Evolutionary conservation across 2,797 vertebrate species (phyloP).

Genomic region (Ara ararauna): DNA sequence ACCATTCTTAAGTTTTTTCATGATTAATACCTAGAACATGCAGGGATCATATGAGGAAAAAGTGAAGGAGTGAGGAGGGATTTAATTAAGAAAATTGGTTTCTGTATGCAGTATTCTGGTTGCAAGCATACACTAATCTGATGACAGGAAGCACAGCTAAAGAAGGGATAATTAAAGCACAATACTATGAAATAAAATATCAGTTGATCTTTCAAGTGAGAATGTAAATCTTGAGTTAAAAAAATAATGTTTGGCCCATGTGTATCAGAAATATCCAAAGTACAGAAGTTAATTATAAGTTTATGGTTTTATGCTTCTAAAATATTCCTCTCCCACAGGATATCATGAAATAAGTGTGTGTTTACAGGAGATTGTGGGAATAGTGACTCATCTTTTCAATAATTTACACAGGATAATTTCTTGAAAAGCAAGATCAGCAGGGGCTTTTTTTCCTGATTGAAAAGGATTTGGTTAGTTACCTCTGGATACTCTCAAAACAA

Average conservation of each 20-base stretch:
- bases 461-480: slow-evolving; percentile 1
- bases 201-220: neutral
- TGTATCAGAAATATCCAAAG: neutral
- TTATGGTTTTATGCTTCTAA: slow-evolving; percentile 7
- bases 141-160: neutral
- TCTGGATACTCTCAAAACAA: neutral
- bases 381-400: slow-evolving; percentile 57
- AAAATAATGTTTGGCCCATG: neutral
- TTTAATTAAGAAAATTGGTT: neutral
- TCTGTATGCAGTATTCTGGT: neutral
- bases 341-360: slow-evolving; percentile 41
- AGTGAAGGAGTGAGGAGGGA: neutral
- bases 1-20: neutral
- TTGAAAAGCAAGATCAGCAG: slow-evolving; percentile 45
- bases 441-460: neutral
- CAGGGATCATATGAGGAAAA: neutral
- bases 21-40: slow-evolving; percentile 5
- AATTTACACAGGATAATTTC: slow-evolving; percentile 60
- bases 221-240: neutral
- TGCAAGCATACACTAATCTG: neutral
- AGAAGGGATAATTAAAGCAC: neutral
- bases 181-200: slow-evolving; percentile 3
- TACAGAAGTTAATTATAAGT: neutral
- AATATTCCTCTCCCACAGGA: neutral
- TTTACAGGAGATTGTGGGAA: slow-evolving; percentile 57